Evolutionary conservation across 2,113 vertebrate genomes (phyloP).

Genomic region (Scophthalmus maximus): DNA sequence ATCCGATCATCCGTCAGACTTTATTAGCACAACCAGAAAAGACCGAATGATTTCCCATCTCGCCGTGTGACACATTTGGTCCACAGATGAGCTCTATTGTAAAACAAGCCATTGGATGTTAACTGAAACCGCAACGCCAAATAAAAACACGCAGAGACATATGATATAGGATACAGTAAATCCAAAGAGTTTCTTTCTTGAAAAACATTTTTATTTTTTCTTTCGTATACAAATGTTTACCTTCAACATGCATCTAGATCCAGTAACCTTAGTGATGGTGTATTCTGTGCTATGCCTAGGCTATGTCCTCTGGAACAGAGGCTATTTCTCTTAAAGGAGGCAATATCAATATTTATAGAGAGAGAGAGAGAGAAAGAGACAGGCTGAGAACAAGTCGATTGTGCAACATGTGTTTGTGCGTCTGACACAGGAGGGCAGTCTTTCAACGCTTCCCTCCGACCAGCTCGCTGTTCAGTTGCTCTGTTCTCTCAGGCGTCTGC

Average conservation of each 20-base stretch:
- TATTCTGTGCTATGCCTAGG: constrained; percentile 17
- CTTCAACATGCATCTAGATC: not conserved
- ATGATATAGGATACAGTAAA: not conserved
- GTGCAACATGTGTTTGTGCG: constrained; percentile 66
- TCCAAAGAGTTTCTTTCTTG: not conserved
- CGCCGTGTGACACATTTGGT: constrained; percentile 72
- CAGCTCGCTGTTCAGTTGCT: not conserved
- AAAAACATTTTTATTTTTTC: too few species aligned
- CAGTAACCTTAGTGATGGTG: not conserved
- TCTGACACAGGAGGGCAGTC: constrained; percentile 84
- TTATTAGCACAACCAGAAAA: constrained; percentile 51
- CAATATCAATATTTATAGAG: constrained; percentile 8
- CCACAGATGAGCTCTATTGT: constrained; percentile 69
- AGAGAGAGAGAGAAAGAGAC: not conserved
- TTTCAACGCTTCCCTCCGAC: constrained; percentile 66
- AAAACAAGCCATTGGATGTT: constrained; percentile 62
- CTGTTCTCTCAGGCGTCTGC: not conserved
- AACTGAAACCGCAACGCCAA: constrained; percentile 53
- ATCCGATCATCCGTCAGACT: constrained; percentile 65
- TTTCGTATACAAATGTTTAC: constrained; percentile 16
- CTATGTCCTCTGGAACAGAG: constrained; percentile 1
- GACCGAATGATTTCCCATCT: constrained; percentile 45
- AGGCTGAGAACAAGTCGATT: constrained; percentile 10
- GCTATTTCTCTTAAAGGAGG: constrained; percentile 18
- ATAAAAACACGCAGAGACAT: constrained; percentile 30